Evolutionary conservation across 23 tunicate species (phyloP).

Genomic region (Diplosoma virens): DNA sequence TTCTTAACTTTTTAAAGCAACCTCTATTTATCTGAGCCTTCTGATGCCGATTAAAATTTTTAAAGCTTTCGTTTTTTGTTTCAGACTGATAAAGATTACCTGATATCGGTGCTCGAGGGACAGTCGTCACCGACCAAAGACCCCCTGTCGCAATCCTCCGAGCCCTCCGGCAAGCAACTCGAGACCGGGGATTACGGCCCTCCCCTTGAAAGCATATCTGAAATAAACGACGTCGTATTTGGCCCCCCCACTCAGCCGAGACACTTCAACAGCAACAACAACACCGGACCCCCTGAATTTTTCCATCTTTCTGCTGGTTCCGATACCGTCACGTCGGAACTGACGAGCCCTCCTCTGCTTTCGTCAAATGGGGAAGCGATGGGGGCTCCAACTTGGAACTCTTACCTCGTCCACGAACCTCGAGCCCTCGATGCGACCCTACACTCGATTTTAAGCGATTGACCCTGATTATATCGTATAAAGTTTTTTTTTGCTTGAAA

Average conservation of each 20-base stretch:
- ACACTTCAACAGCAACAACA: conserved; percentile 26
- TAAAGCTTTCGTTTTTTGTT: no score
- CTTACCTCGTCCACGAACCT: no score
- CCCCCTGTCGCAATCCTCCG: not conserved
- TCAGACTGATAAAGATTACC: conserved; percentile 36
- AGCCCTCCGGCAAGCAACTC: not conserved
- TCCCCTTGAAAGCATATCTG: conserved; percentile 31
- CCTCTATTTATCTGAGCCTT: no score
- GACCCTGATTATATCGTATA: no score
- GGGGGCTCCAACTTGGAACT: not conserved
- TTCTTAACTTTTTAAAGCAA: no score
- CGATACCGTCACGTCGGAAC: not conserved
- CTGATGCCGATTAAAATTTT: no score
- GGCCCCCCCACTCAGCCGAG: not conserved
- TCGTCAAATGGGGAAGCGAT: not conserved
- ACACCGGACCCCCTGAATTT: not conserved
- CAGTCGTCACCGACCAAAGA: conserved; percentile 22
- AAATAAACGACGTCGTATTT: conserved; percentile 7
- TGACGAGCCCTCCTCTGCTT: not conserved
- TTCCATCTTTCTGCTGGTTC: not conserved
- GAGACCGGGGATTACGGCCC: conserved; percentile 24
- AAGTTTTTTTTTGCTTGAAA: no score
- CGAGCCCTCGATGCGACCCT: no score
- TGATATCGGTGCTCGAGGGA: conserved; percentile 19
- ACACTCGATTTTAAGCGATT: no score